These are phyloP conservation scores for Litoditis marina DNA, from an alignment of 2,888 invertebrate genomes.

Conservation along the genomic window DNA sequence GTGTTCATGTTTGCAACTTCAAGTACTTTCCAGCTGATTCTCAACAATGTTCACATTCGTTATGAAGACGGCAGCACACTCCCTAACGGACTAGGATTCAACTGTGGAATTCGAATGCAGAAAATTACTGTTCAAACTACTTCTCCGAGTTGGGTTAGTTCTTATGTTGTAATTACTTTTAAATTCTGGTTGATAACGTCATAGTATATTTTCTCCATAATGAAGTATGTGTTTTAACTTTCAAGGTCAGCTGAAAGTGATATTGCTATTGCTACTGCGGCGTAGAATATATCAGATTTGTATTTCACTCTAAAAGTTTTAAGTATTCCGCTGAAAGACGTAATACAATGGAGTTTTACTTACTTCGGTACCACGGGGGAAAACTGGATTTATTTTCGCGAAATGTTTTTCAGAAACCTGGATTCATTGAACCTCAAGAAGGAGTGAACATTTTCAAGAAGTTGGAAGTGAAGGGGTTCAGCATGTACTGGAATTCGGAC, in stretches of 20 bases:
- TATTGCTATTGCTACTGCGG: too few species aligned
- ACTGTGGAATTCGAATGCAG: slow-evolving; percentile 82
- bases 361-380: too few species aligned
- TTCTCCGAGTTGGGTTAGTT: slow-evolving; percentile 76
- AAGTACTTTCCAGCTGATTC: slow-evolving; percentile 72
- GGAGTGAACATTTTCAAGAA: slow-evolving; percentile 73
- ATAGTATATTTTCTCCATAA: too few species aligned
- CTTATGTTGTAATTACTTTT: too few species aligned
- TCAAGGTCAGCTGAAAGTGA: too few species aligned
- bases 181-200: too few species aligned
- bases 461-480: slow-evolving; percentile 81
- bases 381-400: too few species aligned
- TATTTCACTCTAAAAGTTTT: too few species aligned
- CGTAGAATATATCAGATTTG: too few species aligned
- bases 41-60: slow-evolving; percentile 89
- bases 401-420: slow-evolving; percentile 62
- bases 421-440: slow-evolving; percentile 63
- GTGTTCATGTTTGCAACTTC: neutral
- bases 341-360: too few species aligned
- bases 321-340: too few species aligned
- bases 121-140: slow-evolving; percentile 87
- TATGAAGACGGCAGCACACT: slow-evolving; percentile 81
- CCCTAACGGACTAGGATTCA: slow-evolving; percentile 73
- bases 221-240: too few species aligned
- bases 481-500: slow-evolving; percentile 81